Conservation (phyloP, 2,113 vertebrate genomes). For the Anarrhichthys ocellatus region DNA sequence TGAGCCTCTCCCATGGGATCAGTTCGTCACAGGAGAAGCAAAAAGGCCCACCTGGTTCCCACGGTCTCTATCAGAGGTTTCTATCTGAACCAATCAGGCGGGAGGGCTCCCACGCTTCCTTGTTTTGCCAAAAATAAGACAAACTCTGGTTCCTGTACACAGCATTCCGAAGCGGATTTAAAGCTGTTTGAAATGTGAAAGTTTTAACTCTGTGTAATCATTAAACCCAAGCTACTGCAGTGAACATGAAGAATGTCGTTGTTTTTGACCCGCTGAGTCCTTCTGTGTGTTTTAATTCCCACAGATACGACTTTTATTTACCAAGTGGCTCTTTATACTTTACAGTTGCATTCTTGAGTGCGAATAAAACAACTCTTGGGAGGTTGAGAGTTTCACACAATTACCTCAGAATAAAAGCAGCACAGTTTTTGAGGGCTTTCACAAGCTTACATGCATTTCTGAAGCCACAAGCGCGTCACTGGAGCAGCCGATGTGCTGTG, state of each 20-base stretch:
- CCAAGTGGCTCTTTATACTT: constrained; percentile 40
- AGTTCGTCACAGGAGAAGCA: constrained; percentile 67
- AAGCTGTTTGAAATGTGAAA: constrained; percentile 37
- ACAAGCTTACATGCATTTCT: constrained; percentile 25
- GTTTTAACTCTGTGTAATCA: constrained; percentile 42
- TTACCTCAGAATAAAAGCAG: not conserved
- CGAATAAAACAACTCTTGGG: constrained; percentile 5
- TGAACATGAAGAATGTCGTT: not conserved
- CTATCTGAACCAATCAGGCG: constrained; percentile 50
- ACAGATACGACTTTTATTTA: constrained; percentile 27
- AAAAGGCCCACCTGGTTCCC: constrained; percentile 71
- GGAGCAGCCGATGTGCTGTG: constrained; percentile 11
- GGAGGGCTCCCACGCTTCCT: constrained; percentile 28
- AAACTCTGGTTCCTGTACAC: constrained; percentile 20
- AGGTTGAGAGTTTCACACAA: constrained; percentile 5
- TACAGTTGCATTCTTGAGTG: constrained; percentile 26
- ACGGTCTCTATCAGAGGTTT: constrained; percentile 63
- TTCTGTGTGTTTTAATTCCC: constrained; percentile 37
- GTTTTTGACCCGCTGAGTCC: not conserved
- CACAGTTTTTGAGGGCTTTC: constrained; percentile 7
- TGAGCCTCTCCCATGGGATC: constrained; percentile 55
- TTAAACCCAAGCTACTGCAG: constrained; percentile 33
- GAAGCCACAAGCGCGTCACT: constrained; percentile 34
- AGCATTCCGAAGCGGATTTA: constrained; percentile 19
- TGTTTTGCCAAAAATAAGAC: constrained; percentile 36